Percentiles rank a stretch among this genome's conserved stretches.
Evolutionary conservation across 2,888 invertebrate species (phyloP).

Genomic region (Eupithecia centaureata): DNA sequence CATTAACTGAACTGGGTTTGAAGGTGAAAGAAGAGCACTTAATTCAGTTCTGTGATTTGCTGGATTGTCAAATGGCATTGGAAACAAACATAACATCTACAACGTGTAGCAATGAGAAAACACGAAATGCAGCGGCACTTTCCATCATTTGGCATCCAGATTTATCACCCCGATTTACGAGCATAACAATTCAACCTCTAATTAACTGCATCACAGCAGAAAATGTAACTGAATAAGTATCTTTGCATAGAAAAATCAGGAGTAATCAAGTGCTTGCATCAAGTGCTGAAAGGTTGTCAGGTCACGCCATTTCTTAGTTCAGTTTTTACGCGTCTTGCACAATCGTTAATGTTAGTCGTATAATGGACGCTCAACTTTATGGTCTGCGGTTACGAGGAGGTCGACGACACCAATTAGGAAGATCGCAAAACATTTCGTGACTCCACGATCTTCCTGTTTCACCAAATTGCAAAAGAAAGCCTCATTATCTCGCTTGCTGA

Average conservation of each 20-base stretch:
- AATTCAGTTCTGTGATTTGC: background rate
- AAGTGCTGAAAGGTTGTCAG: conserved; percentile 1
- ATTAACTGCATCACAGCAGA: background rate
- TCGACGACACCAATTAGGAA: conserved; percentile 30
- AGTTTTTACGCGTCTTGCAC: conserved; percentile 30
- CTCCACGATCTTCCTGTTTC: conserved; percentile 30
- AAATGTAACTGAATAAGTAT: background rate
- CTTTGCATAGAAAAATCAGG: background rate
- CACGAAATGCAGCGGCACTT: conserved; percentile 13
- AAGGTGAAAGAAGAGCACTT: background rate
- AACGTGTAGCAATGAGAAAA: conserved; percentile 11
- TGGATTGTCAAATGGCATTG: conserved; percentile 2
- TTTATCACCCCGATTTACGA: conserved; percentile 24
- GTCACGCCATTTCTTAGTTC: conserved; percentile 20
- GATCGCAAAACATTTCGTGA: conserved; percentile 29
- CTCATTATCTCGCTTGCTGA: conserved; percentile 23
- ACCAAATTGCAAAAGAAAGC: conserved; percentile 28
- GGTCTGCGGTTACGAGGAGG: conserved; percentile 17
- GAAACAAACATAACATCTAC: background rate
- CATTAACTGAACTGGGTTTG: background rate
- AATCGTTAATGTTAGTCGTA: conserved; percentile 23
- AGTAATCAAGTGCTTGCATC: background rate
- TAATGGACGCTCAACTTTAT: conserved; percentile 29
- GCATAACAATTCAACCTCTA: conserved; percentile 11
- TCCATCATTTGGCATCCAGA: conserved; percentile 18